Evolutionary conservation across 30 jellyfish, hydroid and myxozoan species (phyloP), one percentile per base, ranked within the genome.

Genomic region (Aurelia sp.): DNA sequence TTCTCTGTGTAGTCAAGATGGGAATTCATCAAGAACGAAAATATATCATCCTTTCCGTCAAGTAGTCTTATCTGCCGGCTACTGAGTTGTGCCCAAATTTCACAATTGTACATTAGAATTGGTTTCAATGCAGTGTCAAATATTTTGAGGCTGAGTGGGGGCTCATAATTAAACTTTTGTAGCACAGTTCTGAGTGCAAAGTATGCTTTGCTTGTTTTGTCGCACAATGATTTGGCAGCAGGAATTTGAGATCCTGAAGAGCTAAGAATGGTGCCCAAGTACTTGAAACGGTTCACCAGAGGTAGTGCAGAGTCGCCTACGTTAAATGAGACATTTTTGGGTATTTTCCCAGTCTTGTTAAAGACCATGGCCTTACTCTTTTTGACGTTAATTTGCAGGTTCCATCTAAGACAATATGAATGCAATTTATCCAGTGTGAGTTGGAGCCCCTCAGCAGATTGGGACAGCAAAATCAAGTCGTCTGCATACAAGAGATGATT

Each of bases 111-210:
- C 61, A 38, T 70, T 0, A 70, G 81, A 9, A 70, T 27, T 24
- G 81, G 81, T 30, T 70, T 70, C 63, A 70, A 70, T 24, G 63
- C 81, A 20, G 62, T 2, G 81, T 70, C 81, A 70, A 70, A 38
- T 50, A 70, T 13, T 38, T 70, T 70, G 10, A 70, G 52, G 41
- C 63, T 70, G 81, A 70, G 27, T 17, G 81, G 4, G 22, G 81
- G 81, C 19, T 70, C 63, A 38, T 24, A 70, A 21, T 9, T 38
- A 15, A 30, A 30, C 27, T 70, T 70, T 30, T 30, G 81, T 17
- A 70, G 41, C 31, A 70, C 81, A 24, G 60, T 70, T 47, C 81
- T 70, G 62, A 70, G 21, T 24, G 81, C 81, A 70, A 70, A 70
- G 30, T 17, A 24, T 24, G 81, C 81, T 66, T 70, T 30, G 52